phyloP scores from a whole-genome alignment of 2,113 vertebrate species.

The Mungos mungo region DNA sequence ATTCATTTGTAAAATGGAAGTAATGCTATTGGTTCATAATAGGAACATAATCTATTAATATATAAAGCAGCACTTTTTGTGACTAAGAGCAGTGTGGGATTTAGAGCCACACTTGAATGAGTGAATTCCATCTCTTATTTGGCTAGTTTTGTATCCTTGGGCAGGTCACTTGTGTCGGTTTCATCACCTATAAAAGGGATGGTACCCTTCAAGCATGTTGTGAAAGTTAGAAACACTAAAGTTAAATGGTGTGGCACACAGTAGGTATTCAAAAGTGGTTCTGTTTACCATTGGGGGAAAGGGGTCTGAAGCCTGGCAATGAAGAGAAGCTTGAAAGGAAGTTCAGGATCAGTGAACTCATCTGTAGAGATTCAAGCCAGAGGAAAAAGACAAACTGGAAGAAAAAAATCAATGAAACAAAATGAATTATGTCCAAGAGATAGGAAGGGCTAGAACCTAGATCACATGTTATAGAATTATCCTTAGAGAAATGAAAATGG shows the following conservation, averaged over 20 bases:
- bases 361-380: neutral
- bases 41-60: neutral
- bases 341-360: neutral
- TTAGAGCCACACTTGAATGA: neutral
- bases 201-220: neutral
- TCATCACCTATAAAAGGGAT: neutral
- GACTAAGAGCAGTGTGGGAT: neutral
- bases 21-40: neutral
- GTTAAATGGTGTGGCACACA: neutral
- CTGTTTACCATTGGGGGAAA: neutral
- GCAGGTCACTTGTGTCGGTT: neutral
- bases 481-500: neutral
- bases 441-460: neutral
- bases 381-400: neutral
- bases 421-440: neutral
- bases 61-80: neutral
- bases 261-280: neutral
- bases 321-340: neutral
- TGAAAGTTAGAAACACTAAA: constrained; percentile 16
- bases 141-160: neutral
- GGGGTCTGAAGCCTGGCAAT: neutral
- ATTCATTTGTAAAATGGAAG: constrained; percentile 3
- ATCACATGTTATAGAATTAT: neutral
- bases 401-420: neutral
- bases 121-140: neutral